Conservation (phyloP, 2,797 vertebrate species). For the Antrozous pallidus region DNA sequence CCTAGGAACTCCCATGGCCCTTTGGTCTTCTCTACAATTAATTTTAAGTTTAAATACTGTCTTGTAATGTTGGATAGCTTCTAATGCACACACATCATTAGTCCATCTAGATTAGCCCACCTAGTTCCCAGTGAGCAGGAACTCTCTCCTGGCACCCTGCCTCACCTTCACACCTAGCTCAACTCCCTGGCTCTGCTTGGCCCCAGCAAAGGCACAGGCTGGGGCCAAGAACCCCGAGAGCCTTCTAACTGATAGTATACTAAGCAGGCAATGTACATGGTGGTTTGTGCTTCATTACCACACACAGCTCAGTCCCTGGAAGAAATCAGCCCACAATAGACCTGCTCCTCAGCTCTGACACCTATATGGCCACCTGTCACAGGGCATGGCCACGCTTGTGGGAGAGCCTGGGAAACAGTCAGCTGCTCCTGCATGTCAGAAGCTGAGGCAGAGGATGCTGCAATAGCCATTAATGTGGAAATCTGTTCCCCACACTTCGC, state of each 20-base stretch:
- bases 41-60: background rate
- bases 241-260: background rate
- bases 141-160: background rate
- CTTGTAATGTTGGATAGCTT: background rate
- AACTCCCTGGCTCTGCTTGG: background rate
- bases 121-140: background rate
- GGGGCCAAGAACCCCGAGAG: background rate
- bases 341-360: background rate
- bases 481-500: background rate
- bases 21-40: background rate
- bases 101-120: background rate
- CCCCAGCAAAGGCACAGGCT: background rate
- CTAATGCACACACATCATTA: background rate
- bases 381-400: background rate
- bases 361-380: background rate
- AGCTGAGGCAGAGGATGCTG: background rate
- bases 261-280: background rate
- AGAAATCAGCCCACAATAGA: background rate
- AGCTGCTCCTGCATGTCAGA: background rate
- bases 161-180: background rate
- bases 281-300: background rate
- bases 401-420: background rate
- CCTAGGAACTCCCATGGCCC: background rate
- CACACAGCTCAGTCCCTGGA: background rate
- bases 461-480: background rate